Conservation (phyloP, 2,888 invertebrate genomes). For the Dendrolimus pini region DNA sequence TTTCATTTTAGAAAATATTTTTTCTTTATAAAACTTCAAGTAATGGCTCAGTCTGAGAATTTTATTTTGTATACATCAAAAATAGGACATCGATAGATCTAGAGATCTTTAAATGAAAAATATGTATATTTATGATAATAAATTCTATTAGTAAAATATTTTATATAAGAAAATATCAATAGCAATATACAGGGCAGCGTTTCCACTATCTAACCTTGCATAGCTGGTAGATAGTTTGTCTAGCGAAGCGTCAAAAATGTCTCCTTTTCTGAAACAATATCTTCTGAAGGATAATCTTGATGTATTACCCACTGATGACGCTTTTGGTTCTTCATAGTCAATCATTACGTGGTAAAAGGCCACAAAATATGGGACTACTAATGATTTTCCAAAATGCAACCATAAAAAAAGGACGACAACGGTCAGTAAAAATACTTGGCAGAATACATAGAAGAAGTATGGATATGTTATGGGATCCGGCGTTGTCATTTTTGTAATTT, state of each 20-base stretch:
- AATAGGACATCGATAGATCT: no score
- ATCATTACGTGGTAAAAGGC: constrained; percentile 28
- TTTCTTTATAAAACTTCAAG: no score
- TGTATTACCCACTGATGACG: constrained; percentile 8
- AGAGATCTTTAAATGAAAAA: no score
- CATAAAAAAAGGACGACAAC: constrained; percentile 37
- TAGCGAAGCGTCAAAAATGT: constrained; percentile 44
- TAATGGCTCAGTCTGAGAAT: no score
- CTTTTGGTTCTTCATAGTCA: constrained; percentile 3
- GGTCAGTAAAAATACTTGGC: constrained; percentile 50
- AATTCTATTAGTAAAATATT: neutral
- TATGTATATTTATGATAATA: no score
- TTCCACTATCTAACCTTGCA: neutral
- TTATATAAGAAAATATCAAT: neutral
- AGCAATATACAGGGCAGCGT: neutral
- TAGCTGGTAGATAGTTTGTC: neutral
- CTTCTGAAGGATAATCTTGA: constrained; percentile 39
- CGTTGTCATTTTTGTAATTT: constrained; percentile 44
- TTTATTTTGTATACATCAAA: no score
- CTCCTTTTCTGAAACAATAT: constrained; percentile 61
- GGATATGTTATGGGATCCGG: constrained; percentile 57
- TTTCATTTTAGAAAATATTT: no score
- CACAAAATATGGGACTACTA: constrained; percentile 41
- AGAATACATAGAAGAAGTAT: constrained; percentile 59
- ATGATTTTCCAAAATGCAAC: constrained; percentile 35